These are phyloP conservation scores for Umimayanthus chanpuru DNA, from an alignment of 92 coral and sea anemone species.

Conservation along the genomic window DNA sequence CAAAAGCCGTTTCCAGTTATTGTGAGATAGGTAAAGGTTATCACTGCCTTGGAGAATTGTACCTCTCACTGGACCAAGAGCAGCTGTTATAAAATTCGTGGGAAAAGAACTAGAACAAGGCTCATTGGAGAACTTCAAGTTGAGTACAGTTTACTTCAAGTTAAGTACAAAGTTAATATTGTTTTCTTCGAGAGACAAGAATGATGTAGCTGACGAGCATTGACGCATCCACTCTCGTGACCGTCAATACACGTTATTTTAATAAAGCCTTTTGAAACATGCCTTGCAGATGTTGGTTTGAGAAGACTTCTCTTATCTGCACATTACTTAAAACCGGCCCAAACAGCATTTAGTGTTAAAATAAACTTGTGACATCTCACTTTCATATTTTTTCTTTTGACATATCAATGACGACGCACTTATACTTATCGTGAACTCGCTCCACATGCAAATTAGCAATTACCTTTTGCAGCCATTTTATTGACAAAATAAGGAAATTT, in stretches of 20 bases:
- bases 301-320: not conserved
- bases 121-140: not conserved
- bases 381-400: too few relatives aligned
- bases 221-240: not conserved
- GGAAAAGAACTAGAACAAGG: not conserved
- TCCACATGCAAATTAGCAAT: not conserved
- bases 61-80: not conserved
- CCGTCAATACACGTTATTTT: not conserved
- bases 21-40: slow-evolving; percentile 40
- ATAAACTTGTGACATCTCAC: not conserved
- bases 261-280: slow-evolving; percentile 17
- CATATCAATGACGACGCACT: not conserved
- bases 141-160: slow-evolving; percentile 16
- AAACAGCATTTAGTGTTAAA: not conserved
- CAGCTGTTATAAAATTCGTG: not conserved
- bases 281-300: slow-evolving; percentile 22
- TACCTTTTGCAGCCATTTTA: not conserved
- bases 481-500: not conserved
- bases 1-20: not conserved
- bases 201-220: not conserved
- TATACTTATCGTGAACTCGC: not conserved
- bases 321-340: not conserved
- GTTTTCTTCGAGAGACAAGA: not conserved
- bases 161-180: slow-evolving; percentile 3
- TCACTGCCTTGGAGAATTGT: slow-evolving; percentile 13